A percentile compares a stretch with the other conserved stretches of the same genome.
Evolutionary conservation across 1,140 invertebrate species (phyloP).

Genomic region (Tetranychus urticae): DNA sequence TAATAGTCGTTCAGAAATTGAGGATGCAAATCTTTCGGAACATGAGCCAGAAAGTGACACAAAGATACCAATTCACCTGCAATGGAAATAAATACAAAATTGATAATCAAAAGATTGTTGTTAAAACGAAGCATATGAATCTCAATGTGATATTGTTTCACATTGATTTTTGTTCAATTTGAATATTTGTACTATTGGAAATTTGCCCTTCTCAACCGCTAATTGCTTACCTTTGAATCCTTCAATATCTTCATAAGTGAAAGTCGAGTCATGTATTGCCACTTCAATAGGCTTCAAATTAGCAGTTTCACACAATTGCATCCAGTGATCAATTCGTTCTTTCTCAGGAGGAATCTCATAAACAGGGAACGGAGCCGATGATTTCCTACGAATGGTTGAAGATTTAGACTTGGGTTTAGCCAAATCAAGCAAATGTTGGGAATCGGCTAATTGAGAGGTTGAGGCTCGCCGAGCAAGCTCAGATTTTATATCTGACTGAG

Average conservation of each 20-base stretch:
- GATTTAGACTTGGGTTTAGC: background rate
- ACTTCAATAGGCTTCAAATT: background rate
- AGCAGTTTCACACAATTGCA: background rate
- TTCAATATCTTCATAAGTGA: background rate
- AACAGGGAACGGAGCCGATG: background rate
- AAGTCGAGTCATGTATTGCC: background rate
- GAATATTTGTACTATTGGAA: background rate
- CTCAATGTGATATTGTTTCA: too few species aligned
- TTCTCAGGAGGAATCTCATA: background rate
- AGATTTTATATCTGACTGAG: background rate
- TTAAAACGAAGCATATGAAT: too few species aligned
- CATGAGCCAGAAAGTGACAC: background rate
- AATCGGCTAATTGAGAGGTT: background rate
- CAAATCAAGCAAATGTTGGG: too few species aligned
- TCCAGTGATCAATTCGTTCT: background rate
- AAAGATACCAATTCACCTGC: background rate
- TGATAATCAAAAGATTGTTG: too few species aligned
- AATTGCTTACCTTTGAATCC: background rate
- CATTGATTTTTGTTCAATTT: too few species aligned
- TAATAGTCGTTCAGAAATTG: background rate
- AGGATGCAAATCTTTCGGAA: background rate
- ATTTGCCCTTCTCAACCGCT: background rate
- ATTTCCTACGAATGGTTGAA: background rate
- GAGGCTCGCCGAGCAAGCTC: too few species aligned
- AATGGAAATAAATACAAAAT: background rate